phyloP scores from a whole-genome alignment of 2,113 vertebrate genomes.

The Tor tambroides region DNA sequence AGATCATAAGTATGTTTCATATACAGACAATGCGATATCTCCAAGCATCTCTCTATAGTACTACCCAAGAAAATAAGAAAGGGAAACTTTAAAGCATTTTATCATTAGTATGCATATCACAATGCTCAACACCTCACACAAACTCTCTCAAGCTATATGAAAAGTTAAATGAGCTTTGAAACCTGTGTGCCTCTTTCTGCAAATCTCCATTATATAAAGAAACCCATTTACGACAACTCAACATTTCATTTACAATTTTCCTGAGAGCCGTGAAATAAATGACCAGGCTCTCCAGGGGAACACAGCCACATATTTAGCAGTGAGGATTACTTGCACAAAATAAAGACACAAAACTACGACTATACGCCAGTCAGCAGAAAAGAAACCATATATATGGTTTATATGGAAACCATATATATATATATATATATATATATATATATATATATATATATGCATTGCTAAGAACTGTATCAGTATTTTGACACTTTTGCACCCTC shows the following conservation, averaged over 20 bases:
- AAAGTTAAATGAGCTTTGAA: slow-evolving; percentile 35
- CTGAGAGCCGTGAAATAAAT: slow-evolving; percentile 32
- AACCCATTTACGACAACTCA: slow-evolving; percentile 30
- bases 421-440: too few species aligned
- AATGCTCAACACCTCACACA: neutral
- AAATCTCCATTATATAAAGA: slow-evolving; percentile 20
- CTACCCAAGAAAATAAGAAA: neutral
- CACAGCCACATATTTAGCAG: neutral
- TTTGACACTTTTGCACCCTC: too few species aligned
- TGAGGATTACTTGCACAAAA: neutral
- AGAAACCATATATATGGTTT: neutral
- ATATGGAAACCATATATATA: too few species aligned
- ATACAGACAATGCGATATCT: neutral
- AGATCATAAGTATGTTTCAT: neutral
- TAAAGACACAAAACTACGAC: neutral
- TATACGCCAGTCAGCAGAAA: neutral
- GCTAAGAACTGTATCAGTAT: too few species aligned
- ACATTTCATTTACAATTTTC: slow-evolving; percentile 40
- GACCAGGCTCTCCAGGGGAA: neutral
- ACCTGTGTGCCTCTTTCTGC: neutral
- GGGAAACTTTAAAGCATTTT: neutral
- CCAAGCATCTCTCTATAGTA: neutral
- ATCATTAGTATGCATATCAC: slow-evolving; percentile 13
- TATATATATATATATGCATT: too few species aligned
- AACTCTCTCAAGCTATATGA: slow-evolving; percentile 2